Evolutionary conservation across 35 echinoderm and acorn worm genomes (phyloP), one percentile per base, ranked within the genome.

Genomic region (Heliocidaris tuberculata): DNA sequence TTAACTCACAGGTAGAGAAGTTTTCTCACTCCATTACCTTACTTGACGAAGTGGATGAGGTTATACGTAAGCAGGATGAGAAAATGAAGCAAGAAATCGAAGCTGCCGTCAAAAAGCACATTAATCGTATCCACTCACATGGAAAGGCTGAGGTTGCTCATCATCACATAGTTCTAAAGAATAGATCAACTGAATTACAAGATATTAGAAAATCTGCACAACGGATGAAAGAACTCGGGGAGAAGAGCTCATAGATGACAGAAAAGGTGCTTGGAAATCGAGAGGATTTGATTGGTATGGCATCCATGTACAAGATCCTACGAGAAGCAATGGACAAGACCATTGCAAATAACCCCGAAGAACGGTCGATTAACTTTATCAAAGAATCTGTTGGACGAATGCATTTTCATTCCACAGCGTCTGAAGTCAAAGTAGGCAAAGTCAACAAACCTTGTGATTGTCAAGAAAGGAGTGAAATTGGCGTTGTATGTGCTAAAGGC

Each of bases 241-340:
- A 89, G 31, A 89, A 89, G 86, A 89, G 86, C 86, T 30, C 32
- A 30, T 1, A 13, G 24, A 89, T 89, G 86, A 89, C 86, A 27
- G 13, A 89, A 35, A 27, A 89, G 31, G 86, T 89, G 13, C 86
- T 89, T 13, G 24, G 31, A 13, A 89, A 89, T 35, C 12, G 0
- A 89, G 24, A 32, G 13, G 86, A 89, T 89, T 35, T 89, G 1
- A 15, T 89, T 15, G 86, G 86, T 15, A 89, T 89, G 12, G 86
- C 86, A 15, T 89, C 86, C 21, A 89, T 89, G 86, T 89, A 30
- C 86, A 89, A 89, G 86, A 89, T 0, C 31, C 32, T 89, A 15
- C 86, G 24, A 27, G 86, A 89, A 32, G 86, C 86, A 24, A 89
- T 89, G 21, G 86, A 89, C 86, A 27, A 30, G 86, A 30, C 86